These are phyloP conservation scores for Hipposideros larvatus DNA, from an alignment of 2,797 vertebrate genomes.

Conservation along the genomic window DNA sequence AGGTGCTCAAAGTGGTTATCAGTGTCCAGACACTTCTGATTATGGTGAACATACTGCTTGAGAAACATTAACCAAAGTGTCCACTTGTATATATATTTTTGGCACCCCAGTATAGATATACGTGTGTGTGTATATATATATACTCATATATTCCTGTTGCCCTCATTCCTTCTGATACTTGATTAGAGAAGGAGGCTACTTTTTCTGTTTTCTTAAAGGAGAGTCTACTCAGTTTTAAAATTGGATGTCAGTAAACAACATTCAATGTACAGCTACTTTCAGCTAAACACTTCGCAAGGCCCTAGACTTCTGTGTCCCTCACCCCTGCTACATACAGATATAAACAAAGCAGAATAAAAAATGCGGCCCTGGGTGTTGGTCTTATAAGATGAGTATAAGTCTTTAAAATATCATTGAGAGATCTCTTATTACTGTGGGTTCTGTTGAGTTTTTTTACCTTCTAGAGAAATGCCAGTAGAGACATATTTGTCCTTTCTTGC, in stretches of 20 bases:
- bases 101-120: too few relatives aligned
- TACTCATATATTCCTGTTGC: not conserved
- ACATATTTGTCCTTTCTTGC: not conserved
- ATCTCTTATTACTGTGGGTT: not conserved
- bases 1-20: too few relatives aligned
- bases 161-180: not conserved
- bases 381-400: not conserved
- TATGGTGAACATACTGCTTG: too few relatives aligned
- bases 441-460: not conserved
- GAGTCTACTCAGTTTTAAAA: not conserved
- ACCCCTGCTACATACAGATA: not conserved
- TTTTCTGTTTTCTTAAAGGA: not conserved
- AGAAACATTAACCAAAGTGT: too few relatives aligned
- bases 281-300: not conserved
- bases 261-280: not conserved
- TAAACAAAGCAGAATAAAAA: not conserved
- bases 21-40: too few relatives aligned
- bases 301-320: not conserved
- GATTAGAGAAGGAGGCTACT: not conserved
- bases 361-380: not conserved
- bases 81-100: too few relatives aligned
- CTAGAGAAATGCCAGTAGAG: not conserved
- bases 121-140: not conserved
- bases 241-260: not conserved
- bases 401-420: not conserved